A percentile compares a stretch with the other conserved stretches of the same genome.
phyloP scores from a whole-genome alignment of 2,797 vertebrate genomes.

The Coluber constrictor region DNA sequence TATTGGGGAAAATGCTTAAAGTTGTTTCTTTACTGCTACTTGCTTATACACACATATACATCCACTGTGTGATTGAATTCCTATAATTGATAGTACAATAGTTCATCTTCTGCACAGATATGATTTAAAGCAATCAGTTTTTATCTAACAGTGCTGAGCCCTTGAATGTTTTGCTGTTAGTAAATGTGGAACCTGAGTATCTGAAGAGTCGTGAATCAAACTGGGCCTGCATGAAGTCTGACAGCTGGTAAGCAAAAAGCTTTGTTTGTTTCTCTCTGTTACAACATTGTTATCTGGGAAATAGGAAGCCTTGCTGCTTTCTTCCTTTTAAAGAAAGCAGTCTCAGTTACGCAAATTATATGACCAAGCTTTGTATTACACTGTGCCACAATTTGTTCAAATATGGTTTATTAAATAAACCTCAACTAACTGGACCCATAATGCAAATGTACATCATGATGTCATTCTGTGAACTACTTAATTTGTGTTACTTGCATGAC shows the following conservation, averaged over 20 bases:
- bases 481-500: not conserved
- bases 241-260: not conserved
- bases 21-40: not conserved
- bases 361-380: not conserved
- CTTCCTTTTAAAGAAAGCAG: not conserved
- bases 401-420: not conserved
- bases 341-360: not conserved
- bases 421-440: not conserved
- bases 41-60: not conserved
- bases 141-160: not conserved
- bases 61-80: not conserved
- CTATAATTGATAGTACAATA: not conserved
- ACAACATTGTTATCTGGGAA: not conserved
- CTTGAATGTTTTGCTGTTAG: not conserved
- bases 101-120: not conserved
- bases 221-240: not conserved
- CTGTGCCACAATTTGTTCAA: not conserved
- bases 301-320: not conserved
- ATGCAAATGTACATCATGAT: not conserved
- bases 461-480: not conserved
- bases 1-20: not conserved
- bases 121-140: not conserved
- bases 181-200: not conserved
- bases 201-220: not conserved
- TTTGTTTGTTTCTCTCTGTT: not conserved